phyloP scores from a whole-genome alignment of 2,888 invertebrate species.

The Campoletis raptor region DNA sequence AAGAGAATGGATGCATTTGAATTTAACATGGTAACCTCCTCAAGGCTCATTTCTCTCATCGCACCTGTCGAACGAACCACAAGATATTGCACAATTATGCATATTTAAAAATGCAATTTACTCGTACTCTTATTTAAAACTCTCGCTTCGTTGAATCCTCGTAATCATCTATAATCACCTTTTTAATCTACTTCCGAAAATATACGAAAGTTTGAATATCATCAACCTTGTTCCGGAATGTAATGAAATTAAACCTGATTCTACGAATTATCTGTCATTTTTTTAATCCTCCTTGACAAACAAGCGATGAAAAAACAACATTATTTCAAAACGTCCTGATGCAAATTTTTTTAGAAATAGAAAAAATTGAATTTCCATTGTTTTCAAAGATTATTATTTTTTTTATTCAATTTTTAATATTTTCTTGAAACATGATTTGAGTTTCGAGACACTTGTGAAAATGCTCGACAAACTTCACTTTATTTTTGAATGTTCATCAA shows the following conservation, averaged over 20 bases:
- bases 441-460: too few relatives aligned
- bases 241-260: constrained; percentile 1
- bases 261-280: neutral
- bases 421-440: too few relatives aligned
- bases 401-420: too few relatives aligned
- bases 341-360: too few relatives aligned
- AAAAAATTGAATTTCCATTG: neutral
- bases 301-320: neutral
- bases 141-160: constrained; percentile 20
- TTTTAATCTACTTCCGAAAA: constrained; percentile 22
- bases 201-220: constrained; percentile 15
- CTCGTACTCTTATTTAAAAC: constrained; percentile 12
- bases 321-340: too few relatives aligned
- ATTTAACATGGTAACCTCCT: constrained; percentile 30
- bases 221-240: neutral
- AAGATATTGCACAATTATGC: constrained; percentile 48
- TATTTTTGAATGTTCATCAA: neutral
- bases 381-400: too few relatives aligned
- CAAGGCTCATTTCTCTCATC: constrained; percentile 34
- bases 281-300: neutral
- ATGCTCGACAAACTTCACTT: neutral
- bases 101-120: neutral
- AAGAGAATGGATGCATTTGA: constrained; percentile 57
- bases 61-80: constrained; percentile 31
- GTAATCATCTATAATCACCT: constrained; percentile 3